Evolutionary conservation across 1,140 invertebrate genomes (phyloP).

Genomic region (Cyclina sinensis): DNA sequence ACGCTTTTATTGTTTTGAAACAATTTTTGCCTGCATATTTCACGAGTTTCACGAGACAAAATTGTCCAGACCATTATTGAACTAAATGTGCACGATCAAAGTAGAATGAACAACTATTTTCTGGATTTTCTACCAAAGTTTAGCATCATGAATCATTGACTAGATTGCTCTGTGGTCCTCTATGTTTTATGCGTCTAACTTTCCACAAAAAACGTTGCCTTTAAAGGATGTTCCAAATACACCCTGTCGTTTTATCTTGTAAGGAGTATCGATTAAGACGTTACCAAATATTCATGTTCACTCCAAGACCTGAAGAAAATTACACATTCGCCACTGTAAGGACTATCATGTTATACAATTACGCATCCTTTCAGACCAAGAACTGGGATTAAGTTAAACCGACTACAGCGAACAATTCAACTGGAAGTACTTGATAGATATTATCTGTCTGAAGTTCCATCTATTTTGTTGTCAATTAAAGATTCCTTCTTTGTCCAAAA

Average conservation of each 20-base stretch:
- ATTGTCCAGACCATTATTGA: no score
- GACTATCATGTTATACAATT: conserved; percentile 69
- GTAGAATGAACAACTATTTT: not conserved
- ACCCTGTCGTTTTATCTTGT: conserved; percentile 26
- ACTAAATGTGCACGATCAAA: not conserved
- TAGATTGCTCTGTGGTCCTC: conserved; percentile 7
- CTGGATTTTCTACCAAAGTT: not conserved
- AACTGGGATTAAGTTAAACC: conserved; percentile 62
- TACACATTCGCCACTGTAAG: conserved; percentile 50
- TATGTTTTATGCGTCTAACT: conserved; percentile 17
- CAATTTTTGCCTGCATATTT: no score
- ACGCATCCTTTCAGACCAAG: conserved; percentile 38
- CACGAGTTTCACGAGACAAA: no score
- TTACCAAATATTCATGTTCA: conserved; percentile 60
- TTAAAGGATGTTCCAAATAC: conserved; percentile 9
- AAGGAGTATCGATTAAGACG: conserved; percentile 47
- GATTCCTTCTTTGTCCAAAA: conserved; percentile 61
- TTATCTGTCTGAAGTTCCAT: conserved; percentile 66
- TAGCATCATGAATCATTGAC: conserved; percentile 20
- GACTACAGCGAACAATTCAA: conserved; percentile 60
- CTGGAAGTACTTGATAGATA: conserved; percentile 60
- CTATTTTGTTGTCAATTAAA: conserved; percentile 69
- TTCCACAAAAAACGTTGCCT: conserved; percentile 7
- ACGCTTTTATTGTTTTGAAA: no score
- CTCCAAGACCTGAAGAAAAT: conserved; percentile 56